A percentile compares a stretch with the other conserved stretches of the same genome.
These are phyloP conservation scores for Plodia interpunctella DNA, from an alignment of 1,140 invertebrate species.

Conservation along the genomic window DNA sequence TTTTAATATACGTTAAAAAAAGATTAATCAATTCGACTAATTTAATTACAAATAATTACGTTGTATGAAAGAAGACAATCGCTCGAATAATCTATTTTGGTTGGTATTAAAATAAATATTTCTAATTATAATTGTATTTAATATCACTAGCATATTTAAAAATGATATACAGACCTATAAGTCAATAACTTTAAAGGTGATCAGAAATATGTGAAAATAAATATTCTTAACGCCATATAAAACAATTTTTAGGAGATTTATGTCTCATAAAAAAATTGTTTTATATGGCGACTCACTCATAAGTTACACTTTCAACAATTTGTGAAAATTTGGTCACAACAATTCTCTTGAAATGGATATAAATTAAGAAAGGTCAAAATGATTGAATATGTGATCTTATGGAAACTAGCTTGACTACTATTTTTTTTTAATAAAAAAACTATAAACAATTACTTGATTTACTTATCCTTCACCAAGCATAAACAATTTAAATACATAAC, in stretches of 20 bases:
- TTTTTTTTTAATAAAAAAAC: no score
- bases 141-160: slow-evolving; percentile 59
- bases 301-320: no score
- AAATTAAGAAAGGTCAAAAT: no score
- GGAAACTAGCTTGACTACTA: no score
- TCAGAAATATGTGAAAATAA: slow-evolving; percentile 7
- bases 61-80: slow-evolving; percentile 18
- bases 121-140: slow-evolving; percentile 42
- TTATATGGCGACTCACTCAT: no score
- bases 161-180: slow-evolving; percentile 58
- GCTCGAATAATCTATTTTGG: slow-evolving; percentile 15
- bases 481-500: no score
- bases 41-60: slow-evolving; percentile 27
- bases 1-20: slow-evolving; percentile 25
- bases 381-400: background rate
- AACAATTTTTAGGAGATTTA: no score
- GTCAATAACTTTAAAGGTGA: slow-evolving; percentile 48
- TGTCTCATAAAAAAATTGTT: no score
- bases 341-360: no score
- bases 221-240: background rate
- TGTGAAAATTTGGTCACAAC: no score
- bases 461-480: no score
- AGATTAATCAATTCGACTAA: slow-evolving; percentile 22
- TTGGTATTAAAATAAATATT: slow-evolving; percentile 35
- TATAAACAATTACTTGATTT: no score